phyloP scores from a whole-genome alignment of 2,797 vertebrate species.

The Pseudomugil tenellus region DNA sequence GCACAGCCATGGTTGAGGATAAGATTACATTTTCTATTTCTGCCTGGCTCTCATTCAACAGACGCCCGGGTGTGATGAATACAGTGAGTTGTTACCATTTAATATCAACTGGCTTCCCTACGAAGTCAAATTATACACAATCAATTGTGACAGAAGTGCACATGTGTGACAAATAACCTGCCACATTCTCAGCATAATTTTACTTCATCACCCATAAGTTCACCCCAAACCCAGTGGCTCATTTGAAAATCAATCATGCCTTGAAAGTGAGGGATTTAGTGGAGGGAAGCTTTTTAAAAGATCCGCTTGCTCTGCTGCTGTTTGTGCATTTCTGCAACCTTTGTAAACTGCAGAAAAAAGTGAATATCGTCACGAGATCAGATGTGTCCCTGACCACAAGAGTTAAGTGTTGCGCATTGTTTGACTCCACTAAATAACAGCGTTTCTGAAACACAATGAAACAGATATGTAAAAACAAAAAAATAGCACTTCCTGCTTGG shows the following conservation, averaged over 20 bases:
- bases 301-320: constrained; percentile 26
- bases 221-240: constrained; percentile 67
- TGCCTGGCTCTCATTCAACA: constrained; percentile 57
- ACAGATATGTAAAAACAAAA: constrained; percentile 62
- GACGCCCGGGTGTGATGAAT: constrained; percentile 75
- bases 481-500: constrained; percentile 62
- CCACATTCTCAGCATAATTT: constrained; percentile 71
- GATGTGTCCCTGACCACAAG: constrained; percentile 48
- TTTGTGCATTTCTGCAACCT: constrained; percentile 16
- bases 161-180: constrained; percentile 79
- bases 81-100: constrained; percentile 81
- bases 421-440: constrained; percentile 46
- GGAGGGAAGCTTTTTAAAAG: constrained; percentile 49
- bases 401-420: constrained; percentile 54
- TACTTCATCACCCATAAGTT: constrained; percentile 81
- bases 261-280: constrained; percentile 67
- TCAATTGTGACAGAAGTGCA: constrained; percentile 75
- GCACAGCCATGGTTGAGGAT: constrained; percentile 75
- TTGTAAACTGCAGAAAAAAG: constrained; percentile 7
- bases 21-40: constrained; percentile 84
- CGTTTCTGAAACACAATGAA: constrained; percentile 71
- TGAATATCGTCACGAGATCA: constrained; percentile 41
- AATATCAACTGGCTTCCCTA: constrained; percentile 79
- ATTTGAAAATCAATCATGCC: constrained; percentile 76
- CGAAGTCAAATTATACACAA: constrained; percentile 82